Base-by-base conservation (phyloP, 2,113 vertebrate species). In the Agapornis roseicollis region DNA sequence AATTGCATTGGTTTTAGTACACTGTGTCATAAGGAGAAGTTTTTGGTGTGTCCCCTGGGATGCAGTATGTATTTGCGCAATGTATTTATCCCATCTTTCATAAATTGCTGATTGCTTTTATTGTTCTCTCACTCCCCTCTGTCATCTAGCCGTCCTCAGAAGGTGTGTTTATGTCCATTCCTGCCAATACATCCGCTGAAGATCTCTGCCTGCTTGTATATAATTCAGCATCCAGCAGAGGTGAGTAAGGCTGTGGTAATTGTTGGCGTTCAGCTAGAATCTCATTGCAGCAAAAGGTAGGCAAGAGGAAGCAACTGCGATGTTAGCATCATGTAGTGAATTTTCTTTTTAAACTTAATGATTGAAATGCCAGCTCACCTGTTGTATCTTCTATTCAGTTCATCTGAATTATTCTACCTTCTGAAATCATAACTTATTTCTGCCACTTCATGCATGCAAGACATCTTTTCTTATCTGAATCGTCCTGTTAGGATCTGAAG, bases 211-310 rank as follows among this genome's bases (percentile, higher is more conserved):
- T 98, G 98, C 92, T 97, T 99, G 74, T 99, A 99, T 91, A 99
- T 99, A 71, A 98, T 99, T 85, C 99, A 99, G 94, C 99, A 99
- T 96, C 99, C 99, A 35, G 99, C 99, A 94, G 99, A 99, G 99
- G 99, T 99, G 96, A 98, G 99, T 98, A 85, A 93, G 50, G 65
- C 47, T 92, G 39, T 92, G 22, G 46, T 76, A 95, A 84, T 18
- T 69, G 18, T 56, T 69, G 20, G 41, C 41, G 70, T 90, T 94
- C 37, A 78, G 17, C 44, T 77, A 42, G 11, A 74, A 42, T 74
- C 65, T 80, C 80, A 56, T 37, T 33, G 35, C 46, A 76, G 24
- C 13, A 80, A 56, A 46, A 81, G 28, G 31, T 47, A 55, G 85
- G 24, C 20, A 84, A 73, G 37, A 69, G 61, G 58, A 93, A 95